Evolutionary conservation across 2,888 invertebrate genomes (phyloP).

Genomic region (Brachynemurus nebulosus): DNA sequence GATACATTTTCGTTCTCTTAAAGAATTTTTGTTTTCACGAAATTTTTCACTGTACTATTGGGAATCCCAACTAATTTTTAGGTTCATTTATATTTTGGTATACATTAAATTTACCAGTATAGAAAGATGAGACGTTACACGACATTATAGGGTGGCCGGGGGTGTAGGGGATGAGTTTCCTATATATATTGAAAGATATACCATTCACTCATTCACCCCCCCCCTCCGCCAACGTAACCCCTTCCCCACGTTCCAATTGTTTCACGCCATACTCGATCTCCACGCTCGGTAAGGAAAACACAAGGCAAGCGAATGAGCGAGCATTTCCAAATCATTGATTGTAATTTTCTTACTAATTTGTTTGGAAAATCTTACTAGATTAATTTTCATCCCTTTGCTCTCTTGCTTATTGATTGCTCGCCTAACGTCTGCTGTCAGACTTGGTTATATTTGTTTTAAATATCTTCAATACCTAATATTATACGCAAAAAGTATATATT

Average conservation of each 20-base stretch:
- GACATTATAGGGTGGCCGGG: background rate
- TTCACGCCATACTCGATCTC: background rate
- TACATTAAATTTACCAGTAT: conserved; percentile 8
- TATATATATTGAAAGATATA: no score
- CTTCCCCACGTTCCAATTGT: no score
- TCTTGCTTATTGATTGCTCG: no score
- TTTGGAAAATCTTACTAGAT: conserved; percentile 18
- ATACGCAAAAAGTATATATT: no score
- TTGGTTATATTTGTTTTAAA: no score
- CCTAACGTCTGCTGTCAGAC: no score
- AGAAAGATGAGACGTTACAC: no score
- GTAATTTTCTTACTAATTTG: conserved; percentile 32
- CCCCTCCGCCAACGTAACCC: no score
- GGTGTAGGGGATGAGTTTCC: background rate
- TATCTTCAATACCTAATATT: no score
- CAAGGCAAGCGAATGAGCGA: conserved; percentile 17
- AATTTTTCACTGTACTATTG: no score
- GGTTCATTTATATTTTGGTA: conserved; percentile 5
- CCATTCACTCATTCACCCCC: no score
- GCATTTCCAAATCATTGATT: conserved; percentile 31
- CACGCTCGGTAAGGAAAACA: background rate
- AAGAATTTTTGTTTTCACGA: background rate
- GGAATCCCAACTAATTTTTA: conserved; percentile 3
- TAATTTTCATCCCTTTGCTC: conserved; percentile 12
- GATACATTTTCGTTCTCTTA: conserved; percentile 1